Evolutionary conservation across 2,888 invertebrate genomes (phyloP), one percentile per base, ranked within the genome.

Genomic region (Trichogramma evanescens): DNA sequence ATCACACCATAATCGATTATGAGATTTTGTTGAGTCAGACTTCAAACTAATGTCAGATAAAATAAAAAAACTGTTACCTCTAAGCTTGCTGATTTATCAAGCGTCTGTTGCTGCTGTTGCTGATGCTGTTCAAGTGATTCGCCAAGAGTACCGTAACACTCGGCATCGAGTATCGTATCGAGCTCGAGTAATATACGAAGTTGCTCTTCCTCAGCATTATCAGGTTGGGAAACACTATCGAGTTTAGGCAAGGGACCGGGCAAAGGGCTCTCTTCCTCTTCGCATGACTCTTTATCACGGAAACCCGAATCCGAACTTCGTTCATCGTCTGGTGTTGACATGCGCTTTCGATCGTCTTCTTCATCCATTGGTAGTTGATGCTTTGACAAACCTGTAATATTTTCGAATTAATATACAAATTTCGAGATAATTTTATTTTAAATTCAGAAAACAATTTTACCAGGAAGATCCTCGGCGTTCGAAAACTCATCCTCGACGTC

Each of bases 231-330:
- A 38, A 49, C 50, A 6, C 63, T 58, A 1, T 52, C 56, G 2
- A 65, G 43, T 9, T 62, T 62, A 6, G 64, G 63, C 3, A 68
- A 61, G 9, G 68, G 67, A 4, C 70, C 66, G 1, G 72, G 66
- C 40, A 71, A 63, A 42, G 72, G 69, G 54, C 73, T 75, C 59
- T 75, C 78, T 53, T 77, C 77, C 42, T 76, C 77, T 59, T 77
- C 77, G 54, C 75, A 77, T 0, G 77, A 77, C 58, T 80, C 80
- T 63, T 80, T 80, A 61, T 80, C 80, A 9, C 80, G 72, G 56
- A 80, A 80, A 52, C 80, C 80, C 13, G 80, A 80, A 62, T 80
- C 80, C n/a, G 79, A 80, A 63, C 80, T 80, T 38, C 80, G 71
- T 62, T 80, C 80, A 55, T 80, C 80, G 59, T 80, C 80, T 1